These are phyloP conservation scores for Bombus haemorrhoidalis DNA, from an alignment of 1,140 invertebrate species.

Conservation along the genomic window DNA sequence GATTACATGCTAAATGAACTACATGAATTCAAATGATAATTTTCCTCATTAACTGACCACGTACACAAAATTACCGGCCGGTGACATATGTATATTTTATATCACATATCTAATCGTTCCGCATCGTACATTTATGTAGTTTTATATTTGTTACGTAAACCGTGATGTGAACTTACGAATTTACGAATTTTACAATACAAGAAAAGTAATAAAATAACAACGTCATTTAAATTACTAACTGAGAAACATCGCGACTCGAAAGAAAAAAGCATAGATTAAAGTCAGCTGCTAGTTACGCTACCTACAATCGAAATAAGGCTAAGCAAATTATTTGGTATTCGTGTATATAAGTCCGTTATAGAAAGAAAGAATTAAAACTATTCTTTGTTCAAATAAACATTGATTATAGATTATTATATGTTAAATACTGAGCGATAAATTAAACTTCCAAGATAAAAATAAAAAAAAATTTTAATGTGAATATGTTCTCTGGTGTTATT, in stretches of 20 bases:
- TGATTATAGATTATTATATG: no score
- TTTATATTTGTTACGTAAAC: background rate
- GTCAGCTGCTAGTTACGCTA: background rate
- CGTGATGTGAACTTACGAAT: conserved; percentile 45
- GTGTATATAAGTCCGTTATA: background rate
- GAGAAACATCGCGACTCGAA: conserved; percentile 44
- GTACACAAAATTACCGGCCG: conserved; percentile 70
- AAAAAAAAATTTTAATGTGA: background rate
- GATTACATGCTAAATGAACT: background rate
- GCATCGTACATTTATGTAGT: conserved; percentile 31
- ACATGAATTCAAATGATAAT: background rate
- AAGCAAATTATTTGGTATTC: background rate
- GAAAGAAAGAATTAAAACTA: background rate
- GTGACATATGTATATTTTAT: conserved; percentile 56
- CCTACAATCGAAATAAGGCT: background rate
- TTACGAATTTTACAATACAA: conserved; percentile 49
- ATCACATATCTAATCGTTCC: conserved; percentile 36
- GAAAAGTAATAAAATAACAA: conserved; percentile 54
- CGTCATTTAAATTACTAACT: conserved; percentile 61
- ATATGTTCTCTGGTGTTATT: background rate
- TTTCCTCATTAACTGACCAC: conserved; percentile 50
- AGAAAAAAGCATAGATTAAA: conserved; percentile 50
- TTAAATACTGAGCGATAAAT: background rate
- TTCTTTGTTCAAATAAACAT: background rate
- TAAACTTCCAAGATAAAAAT: background rate